Evolutionary conservation across 2,888 invertebrate species (phyloP).

Genomic region (Drosophila testacea): DNA sequence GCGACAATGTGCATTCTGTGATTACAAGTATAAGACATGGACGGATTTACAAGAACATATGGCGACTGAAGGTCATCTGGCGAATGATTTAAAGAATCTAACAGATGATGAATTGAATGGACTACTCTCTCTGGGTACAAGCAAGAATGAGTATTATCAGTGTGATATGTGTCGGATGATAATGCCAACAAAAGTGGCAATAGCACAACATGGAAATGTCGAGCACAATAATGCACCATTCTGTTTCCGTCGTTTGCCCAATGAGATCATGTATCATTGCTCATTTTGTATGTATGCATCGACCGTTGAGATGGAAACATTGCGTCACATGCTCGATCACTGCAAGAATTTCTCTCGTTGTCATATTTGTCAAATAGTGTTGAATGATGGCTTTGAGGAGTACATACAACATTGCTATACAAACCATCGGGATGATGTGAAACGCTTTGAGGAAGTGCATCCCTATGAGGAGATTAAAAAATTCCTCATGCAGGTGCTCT

Average conservation of each 20-base stretch:
- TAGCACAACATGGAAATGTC: slow-evolving; percentile 67
- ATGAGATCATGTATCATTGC: slow-evolving; percentile 85
- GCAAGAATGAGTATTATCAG: slow-evolving; percentile 66
- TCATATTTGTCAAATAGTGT: slow-evolving; percentile 52
- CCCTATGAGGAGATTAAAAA: slow-evolving; percentile 51
- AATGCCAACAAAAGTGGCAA: slow-evolving; percentile 66
- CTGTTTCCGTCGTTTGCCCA: slow-evolving; percentile 65
- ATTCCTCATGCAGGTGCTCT: slow-evolving; percentile 68
- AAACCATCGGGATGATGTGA: slow-evolving; percentile 59
- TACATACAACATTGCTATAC: slow-evolving; percentile 81
- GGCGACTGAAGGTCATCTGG: slow-evolving; percentile 53
- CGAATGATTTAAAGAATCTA: slow-evolving; percentile 74
- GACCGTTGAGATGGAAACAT: slow-evolving; percentile 75
- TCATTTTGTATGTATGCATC: slow-evolving; percentile 84
- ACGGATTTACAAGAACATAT: slow-evolving; percentile 62
- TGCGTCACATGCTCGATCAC: slow-evolving; percentile 85
- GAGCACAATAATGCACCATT: slow-evolving; percentile 60
- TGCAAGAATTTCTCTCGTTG: slow-evolving; percentile 71
- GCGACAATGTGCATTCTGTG: slow-evolving; percentile 73
- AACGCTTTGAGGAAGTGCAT: slow-evolving; percentile 61
- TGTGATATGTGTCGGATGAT: slow-evolving; percentile 76
- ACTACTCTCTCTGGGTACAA: slow-evolving; percentile 53
- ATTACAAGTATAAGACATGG: slow-evolving; percentile 44
- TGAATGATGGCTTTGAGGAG: slow-evolving; percentile 63
- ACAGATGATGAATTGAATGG: slow-evolving; percentile 44